phyloP scores from a whole-genome alignment of 1,140 invertebrate genomes.

The Drosophila elegans region DNA sequence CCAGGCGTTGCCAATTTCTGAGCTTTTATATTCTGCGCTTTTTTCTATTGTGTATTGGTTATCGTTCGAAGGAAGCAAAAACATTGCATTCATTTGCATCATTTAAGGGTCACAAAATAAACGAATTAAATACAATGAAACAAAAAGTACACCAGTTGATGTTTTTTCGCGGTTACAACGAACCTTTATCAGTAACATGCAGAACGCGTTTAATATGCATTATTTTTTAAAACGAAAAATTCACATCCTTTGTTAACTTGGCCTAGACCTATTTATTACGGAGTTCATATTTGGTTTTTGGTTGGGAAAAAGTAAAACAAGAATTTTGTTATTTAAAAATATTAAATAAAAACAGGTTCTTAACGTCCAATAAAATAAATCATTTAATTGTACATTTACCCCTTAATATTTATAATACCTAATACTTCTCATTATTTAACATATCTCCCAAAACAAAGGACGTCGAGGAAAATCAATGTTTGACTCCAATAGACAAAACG shows the following conservation, averaged over 20 bases:
- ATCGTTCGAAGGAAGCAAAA: slow-evolving; percentile 28
- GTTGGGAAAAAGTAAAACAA: not conserved
- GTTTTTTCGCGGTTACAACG: slow-evolving; percentile 27
- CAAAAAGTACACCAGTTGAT: slow-evolving; percentile 10
- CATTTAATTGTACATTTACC: not conserved
- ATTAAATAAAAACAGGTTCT: no score
- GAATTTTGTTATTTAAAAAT: no score
- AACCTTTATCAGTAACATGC: slow-evolving; percentile 30
- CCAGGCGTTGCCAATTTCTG: slow-evolving; percentile 20
- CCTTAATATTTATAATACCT: not conserved
- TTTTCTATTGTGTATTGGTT: slow-evolving; percentile 13
- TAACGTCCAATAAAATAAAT: not conserved
- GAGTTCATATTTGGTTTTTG: not conserved
- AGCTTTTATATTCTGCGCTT: slow-evolving; percentile 14
- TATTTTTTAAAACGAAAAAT: not conserved
- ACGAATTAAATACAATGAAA: slow-evolving; percentile 20
- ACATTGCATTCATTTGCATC: slow-evolving; percentile 44
- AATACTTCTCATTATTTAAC: not conserved
- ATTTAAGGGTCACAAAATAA: slow-evolving; percentile 53
- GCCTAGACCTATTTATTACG: not conserved
- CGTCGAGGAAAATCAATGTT: not conserved
- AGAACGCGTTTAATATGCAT: slow-evolving; percentile 2
- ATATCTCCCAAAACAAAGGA: not conserved
- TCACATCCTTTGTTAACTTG: not conserved
- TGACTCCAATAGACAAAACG: slow-evolving; percentile 3